These are phyloP conservation scores for Dicentrarchus labrax DNA, from an alignment of 2,113 vertebrate genomes.

Conservation along the genomic window DNA sequence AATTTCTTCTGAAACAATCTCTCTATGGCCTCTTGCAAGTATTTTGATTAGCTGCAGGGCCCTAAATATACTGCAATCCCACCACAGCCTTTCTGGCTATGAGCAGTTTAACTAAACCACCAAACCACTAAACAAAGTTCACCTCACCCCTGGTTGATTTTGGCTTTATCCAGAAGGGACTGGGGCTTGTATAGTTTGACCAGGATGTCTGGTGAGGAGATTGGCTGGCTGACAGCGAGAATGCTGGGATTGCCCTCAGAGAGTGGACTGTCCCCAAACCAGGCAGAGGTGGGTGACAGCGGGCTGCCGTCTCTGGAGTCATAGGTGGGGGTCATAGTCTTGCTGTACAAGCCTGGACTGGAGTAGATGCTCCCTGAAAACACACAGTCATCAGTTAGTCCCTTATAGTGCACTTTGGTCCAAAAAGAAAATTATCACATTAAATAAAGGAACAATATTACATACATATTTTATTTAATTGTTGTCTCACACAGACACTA, in stretches of 20 bases:
- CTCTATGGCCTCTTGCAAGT: not conserved
- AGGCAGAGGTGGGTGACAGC: conserved; percentile 96
- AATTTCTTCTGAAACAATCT: not conserved
- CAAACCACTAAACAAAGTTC: conserved; percentile 38
- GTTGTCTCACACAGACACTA: conserved; percentile 1
- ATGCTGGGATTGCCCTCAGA: conserved; percentile 98
- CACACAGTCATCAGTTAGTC: conserved; percentile 39
- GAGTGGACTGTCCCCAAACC: conserved; percentile 98
- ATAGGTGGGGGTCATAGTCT: conserved; percentile 99
- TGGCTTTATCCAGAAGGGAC: conserved; percentile 97
- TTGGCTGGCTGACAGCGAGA: conserved; percentile 96
- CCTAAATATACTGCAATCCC: not conserved
- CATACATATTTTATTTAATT: not conserved
- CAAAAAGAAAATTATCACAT: not conserved
- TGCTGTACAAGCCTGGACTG: conserved; percentile 98
- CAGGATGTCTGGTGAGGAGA: conserved; percentile 95
- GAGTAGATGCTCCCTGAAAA: conserved; percentile 97
- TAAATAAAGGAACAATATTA: not conserved
- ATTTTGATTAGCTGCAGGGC: not conserved
- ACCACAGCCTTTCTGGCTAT: not conserved
- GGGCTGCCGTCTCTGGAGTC: conserved; percentile 98
- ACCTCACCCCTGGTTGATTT: conserved; percentile 98
- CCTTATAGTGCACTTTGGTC: not conserved
- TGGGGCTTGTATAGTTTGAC: conserved; percentile 98
- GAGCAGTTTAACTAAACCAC: conserved; percentile 20